Evolutionary conservation across 1,140 invertebrate genomes (phyloP), one percentile per base, ranked within the genome.

Genomic region (Drosophila ananassae): DNA sequence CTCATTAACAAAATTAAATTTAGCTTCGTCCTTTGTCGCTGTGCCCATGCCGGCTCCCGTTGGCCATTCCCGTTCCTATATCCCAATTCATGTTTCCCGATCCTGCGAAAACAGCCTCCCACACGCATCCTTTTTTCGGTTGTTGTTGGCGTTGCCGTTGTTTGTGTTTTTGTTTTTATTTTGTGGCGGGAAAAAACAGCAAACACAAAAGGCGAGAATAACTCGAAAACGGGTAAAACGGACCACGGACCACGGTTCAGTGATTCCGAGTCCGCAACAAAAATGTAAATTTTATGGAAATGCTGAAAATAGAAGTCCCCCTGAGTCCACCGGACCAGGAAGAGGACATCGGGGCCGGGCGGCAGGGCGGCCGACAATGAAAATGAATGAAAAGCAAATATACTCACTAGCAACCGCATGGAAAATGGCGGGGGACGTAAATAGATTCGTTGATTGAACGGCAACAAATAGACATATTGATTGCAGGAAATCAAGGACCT

Each of bases 1-100:
- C 81, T 84, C 81, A 84, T 84, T 84, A 84, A 77, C 80, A 79
- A 84, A 85, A 84, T 84, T 84, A 84, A 84, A 84, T 84, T 84
- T 84, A 80, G 77, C 80, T 79, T 53, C 30, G 54, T 53, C 74
- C 34, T 37, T 37, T 37, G 34, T 37, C 34, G 9, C 12, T n/a
- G 12, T 37, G 3, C 34, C 59, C 73, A 54, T 32, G 60, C 47
- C 30, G 24, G 24, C 13, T 24, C 32, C 34, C 4, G 34, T 17
- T 44, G 4, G 13, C 41, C 17, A 44, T 44, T 44, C 41, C 13
- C 10, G 34, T 12, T 32, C 30, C 30, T 32, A 6, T 32, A 32
- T 32, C 4, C 30, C 30, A 6, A 32, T 32, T 37, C 34, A 37
- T 37, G 12, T 37, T 12, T 2, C 34, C 12, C 34, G 34, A 37